phyloP scores from a whole-genome alignment of 2,113 vertebrate genomes.

The Grallaria varia region DNA sequence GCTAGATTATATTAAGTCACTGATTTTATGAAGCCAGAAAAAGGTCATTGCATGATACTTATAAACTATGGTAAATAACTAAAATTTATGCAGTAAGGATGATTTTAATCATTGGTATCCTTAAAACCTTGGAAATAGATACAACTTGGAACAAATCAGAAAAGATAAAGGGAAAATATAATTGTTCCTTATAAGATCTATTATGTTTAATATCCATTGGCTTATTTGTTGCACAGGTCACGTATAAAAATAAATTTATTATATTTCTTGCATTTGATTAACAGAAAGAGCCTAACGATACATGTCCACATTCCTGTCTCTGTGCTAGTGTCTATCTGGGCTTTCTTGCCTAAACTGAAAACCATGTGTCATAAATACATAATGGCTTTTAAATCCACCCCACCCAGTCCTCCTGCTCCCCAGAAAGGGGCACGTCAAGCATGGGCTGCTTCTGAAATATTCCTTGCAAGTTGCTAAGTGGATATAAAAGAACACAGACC shows the following conservation, averaged over 20 bases:
- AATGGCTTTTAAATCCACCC: neutral
- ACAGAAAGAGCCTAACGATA: neutral
- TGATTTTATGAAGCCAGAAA: slow-evolving; percentile 57
- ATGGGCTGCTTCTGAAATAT: slow-evolving; percentile 7
- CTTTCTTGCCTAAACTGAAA: slow-evolving; percentile 22
- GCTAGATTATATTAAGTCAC: slow-evolving; percentile 51
- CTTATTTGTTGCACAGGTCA: slow-evolving; percentile 5
- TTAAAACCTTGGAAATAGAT: slow-evolving; percentile 3
- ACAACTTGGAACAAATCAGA: slow-evolving; percentile 20
- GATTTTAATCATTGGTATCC: neutral
- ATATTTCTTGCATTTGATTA: neutral
- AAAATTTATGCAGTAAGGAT: slow-evolving; percentile 2
- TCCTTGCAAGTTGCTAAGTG: slow-evolving; percentile 40
- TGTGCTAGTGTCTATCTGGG: neutral
- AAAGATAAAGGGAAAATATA: slow-evolving; percentile 47
- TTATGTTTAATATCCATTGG: neutral
- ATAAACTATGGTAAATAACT: slow-evolving; percentile 57
- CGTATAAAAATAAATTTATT: neutral
- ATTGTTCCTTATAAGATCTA: neutral
- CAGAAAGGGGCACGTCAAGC: neutral
- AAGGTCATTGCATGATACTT: slow-evolving; percentile 43
- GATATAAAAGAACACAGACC: slow-evolving; percentile 57
- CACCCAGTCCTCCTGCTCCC: neutral
- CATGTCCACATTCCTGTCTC: slow-evolving; percentile 3
- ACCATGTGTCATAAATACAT: slow-evolving; percentile 1